These are phyloP conservation scores for Andrena haemorrhoa DNA, from an alignment of 2,888 invertebrate genomes.

Conservation along the genomic window DNA sequence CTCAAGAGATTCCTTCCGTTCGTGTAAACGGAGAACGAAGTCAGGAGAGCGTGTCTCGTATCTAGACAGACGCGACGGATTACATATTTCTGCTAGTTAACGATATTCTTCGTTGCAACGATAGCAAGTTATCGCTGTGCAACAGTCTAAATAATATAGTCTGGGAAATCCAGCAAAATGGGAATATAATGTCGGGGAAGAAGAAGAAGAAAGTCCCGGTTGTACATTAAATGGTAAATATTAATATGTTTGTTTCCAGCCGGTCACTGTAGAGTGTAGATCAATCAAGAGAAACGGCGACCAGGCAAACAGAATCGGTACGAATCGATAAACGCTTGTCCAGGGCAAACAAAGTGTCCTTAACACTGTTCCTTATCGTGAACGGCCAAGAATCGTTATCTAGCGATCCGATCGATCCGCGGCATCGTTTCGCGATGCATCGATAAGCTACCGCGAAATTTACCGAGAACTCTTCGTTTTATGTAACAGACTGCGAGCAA, in stretches of 20 bases:
- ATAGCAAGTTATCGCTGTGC: background rate
- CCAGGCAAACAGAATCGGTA: background rate
- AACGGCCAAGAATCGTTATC: slow-evolving; percentile 35
- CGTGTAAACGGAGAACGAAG: slow-evolving; percentile 82
- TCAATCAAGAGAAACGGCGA: too few species aligned
- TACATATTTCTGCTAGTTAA: background rate
- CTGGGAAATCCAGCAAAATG: background rate
- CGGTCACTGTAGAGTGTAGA: too few species aligned
- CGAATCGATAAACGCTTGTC: slow-evolving; percentile 18
- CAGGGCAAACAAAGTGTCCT: slow-evolving; percentile 33
- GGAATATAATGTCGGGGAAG: too few species aligned
- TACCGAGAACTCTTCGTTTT: slow-evolving; percentile 19
- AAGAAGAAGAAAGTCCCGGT: too few species aligned
- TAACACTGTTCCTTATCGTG: slow-evolving; percentile 49
- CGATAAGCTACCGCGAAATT: background rate
- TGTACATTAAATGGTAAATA: too few species aligned
- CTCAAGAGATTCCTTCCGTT: slow-evolving; percentile 81
- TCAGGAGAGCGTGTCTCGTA: slow-evolving; percentile 55
- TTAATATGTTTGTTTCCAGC: too few species aligned
- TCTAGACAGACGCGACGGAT: slow-evolving; percentile 20
- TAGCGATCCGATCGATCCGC: slow-evolving; percentile 12
- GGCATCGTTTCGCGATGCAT: background rate
- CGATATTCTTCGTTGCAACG: background rate
- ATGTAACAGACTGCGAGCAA: slow-evolving; percentile 35
- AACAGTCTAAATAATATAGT: background rate